These are phyloP conservation scores for Invenusta paracnida DNA, from an alignment of 2,888 invertebrate genomes.

Conservation along the genomic window DNA sequence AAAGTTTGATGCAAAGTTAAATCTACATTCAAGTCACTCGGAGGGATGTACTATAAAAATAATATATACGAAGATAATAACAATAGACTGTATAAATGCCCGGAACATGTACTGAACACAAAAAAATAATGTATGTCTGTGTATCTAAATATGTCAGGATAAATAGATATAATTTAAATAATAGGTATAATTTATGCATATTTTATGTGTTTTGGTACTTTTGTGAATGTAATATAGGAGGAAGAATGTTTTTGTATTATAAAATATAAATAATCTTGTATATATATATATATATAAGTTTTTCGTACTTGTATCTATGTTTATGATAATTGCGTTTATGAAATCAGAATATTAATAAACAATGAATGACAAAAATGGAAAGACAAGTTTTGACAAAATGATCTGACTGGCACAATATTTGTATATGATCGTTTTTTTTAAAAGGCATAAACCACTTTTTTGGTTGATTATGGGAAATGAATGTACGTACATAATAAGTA, in stretches of 20 bases:
- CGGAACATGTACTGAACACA: too few species aligned
- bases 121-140: too few species aligned
- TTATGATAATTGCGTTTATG: too few species aligned
- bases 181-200: neutral
- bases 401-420: neutral
- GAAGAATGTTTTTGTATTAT: neutral
- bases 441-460: neutral
- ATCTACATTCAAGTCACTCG: neutral
- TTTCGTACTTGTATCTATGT: too few species aligned
- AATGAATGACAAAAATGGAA: neutral
- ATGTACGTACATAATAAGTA: too few species aligned
- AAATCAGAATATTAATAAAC: neutral
- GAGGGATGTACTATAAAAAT: neutral
- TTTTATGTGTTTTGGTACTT: neutral
- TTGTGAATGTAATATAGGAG: neutral
- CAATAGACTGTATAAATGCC: neutral
- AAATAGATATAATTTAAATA: neutral
- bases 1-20: too few species aligned
- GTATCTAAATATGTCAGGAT: neutral
- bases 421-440: neutral
- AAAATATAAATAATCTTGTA: conserved; percentile 11
- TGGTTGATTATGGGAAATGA: too few species aligned
- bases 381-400: conserved; percentile 1
- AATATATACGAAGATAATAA: neutral
- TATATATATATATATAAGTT: neutral